Conservation (phyloP, 2,888 invertebrate genomes). For the Anticlea derivata region DNA sequence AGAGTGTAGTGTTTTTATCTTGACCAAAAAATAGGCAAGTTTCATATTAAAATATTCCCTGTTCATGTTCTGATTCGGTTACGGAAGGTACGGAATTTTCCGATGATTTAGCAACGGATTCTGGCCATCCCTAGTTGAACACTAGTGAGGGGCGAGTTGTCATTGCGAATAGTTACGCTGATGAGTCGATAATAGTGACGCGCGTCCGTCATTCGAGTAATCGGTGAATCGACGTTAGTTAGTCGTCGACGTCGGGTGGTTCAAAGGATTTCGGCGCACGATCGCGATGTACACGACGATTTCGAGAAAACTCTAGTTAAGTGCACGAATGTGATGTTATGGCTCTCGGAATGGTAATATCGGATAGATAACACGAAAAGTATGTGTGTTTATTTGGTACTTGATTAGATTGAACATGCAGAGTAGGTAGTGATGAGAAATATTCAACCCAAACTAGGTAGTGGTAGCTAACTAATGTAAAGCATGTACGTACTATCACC, state of each 20-base stretch:
- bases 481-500: too few species aligned
- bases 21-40: too few species aligned
- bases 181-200: conserved; percentile 55
- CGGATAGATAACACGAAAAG: conserved; percentile 25
- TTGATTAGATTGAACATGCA: conserved; percentile 16
- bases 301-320: conserved; percentile 71
- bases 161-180: conserved; percentile 52
- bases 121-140: conserved; percentile 25
- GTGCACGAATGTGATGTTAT: conserved; percentile 65
- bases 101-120: conserved; percentile 28
- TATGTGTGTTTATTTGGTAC: conserved; percentile 23
- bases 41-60: too few species aligned
- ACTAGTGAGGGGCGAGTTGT: conserved; percentile 44
- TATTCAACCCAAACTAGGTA: too few species aligned
- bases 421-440: too few species aligned
- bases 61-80: too few species aligned
- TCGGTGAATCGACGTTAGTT: conserved; percentile 61
- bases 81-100: conserved; percentile 1
- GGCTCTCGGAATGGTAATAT: conserved; percentile 34
- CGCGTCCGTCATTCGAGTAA: conserved; percentile 36
- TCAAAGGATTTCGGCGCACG: conserved; percentile 74
- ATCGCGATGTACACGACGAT: conserved; percentile 68
- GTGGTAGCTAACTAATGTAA: too few species aligned
- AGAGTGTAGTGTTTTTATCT: too few species aligned
- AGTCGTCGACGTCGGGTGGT: conserved; percentile 67